A percentile compares a stretch with the other conserved stretches of the same genome.
Evolutionary conservation across 2,797 vertebrate genomes (phyloP).

Genomic region (Pipistrellus kuhlii): DNA sequence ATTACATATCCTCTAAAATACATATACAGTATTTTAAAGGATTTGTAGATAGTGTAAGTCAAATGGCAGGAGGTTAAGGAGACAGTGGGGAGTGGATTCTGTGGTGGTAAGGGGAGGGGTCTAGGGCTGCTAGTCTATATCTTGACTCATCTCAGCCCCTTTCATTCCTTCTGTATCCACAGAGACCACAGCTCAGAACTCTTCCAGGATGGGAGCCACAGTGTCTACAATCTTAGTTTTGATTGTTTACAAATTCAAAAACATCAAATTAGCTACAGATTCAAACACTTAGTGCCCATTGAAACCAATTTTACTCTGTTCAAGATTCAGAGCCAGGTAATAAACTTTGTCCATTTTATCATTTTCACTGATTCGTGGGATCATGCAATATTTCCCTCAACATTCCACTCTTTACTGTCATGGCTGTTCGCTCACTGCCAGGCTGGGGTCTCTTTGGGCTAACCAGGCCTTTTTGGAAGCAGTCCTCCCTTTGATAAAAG

Average conservation of each 20-base stretch:
- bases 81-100: not conserved
- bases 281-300: not conserved
- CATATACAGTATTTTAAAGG: not conserved
- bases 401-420: conserved; percentile 8
- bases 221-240: not conserved
- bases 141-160: not conserved
- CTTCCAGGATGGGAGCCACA: not conserved
- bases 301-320: conserved; percentile 34
- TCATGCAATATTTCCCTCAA: not conserved
- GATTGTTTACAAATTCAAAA: not conserved
- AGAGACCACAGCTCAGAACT: not conserved
- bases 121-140: not conserved
- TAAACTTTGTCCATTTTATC: conserved; percentile 22
- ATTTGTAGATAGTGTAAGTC: not conserved
- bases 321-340: not conserved
- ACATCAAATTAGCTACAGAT: conserved; percentile 9
- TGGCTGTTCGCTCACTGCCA: not conserved
- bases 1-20: no score
- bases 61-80: not conserved
- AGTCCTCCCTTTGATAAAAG: conserved; percentile 49
- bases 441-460: conserved; percentile 45
- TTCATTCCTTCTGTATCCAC: not conserved
- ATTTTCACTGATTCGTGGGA: conserved; percentile 8
- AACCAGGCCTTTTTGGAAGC: conserved; percentile 57
- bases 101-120: not conserved